Evolutionary conservation across 2,797 vertebrate species (phyloP).

Genomic region (Eremophila alpestris): DNA sequence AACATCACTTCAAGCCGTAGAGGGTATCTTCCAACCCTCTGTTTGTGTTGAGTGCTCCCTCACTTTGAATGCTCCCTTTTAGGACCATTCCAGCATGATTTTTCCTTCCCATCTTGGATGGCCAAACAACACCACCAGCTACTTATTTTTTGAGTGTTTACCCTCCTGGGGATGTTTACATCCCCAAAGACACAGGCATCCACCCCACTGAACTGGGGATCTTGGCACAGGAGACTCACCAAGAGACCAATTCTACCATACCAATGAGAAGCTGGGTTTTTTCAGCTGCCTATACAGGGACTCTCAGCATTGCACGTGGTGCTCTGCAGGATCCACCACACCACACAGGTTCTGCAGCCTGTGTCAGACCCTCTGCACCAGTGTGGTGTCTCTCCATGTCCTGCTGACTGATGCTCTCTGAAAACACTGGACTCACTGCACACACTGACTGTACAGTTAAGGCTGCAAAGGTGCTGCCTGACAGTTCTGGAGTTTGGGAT

Average conservation of each 20-base stretch:
- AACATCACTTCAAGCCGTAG: background rate
- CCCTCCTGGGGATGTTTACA: background rate
- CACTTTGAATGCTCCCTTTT: background rate
- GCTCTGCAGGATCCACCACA: too few relatives aligned
- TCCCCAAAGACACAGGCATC: background rate
- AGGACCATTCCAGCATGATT: background rate
- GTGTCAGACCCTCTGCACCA: fast-evolving
- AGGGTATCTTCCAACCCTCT: background rate
- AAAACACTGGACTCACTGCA: background rate
- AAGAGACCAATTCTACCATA: fast-evolving
- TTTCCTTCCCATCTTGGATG: background rate
- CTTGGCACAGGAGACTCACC: background rate
- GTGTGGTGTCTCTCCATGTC: fast-evolving
- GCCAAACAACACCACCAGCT: background rate
- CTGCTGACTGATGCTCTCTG: background rate
- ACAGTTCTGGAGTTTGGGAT: background rate
- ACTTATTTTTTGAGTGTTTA: background rate
- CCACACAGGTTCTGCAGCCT: fast-evolving
- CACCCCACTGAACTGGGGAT: background rate
- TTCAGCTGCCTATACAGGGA: background rate
- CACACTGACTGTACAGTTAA: background rate
- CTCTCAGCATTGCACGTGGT: background rate
- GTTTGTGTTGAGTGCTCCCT: background rate
- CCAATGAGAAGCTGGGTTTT: background rate
- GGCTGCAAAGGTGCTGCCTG: background rate